phyloP scores from a whole-genome alignment of 2,797 vertebrate genomes.

The Micromesistius poutassou region DNA sequence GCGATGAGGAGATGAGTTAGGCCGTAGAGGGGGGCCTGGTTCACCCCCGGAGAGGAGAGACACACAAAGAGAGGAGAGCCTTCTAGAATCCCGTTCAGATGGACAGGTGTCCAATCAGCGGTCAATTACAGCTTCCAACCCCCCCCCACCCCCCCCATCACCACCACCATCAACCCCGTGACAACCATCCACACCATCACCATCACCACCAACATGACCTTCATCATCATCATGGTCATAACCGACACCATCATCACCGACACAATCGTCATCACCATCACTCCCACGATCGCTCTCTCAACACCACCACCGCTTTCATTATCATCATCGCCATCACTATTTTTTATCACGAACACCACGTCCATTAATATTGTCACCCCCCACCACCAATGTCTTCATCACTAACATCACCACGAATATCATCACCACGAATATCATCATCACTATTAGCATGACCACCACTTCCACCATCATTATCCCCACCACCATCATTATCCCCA shows the following conservation, averaged over 20 bases:
- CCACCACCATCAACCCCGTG: background rate
- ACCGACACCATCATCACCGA: no score
- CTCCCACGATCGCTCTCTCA: background rate
- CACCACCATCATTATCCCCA: background rate
- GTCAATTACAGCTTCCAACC: background rate
- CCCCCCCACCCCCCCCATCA: no score
- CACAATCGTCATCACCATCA: background rate
- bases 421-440: background rate
- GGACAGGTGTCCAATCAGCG: background rate
- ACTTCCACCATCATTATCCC: background rate
- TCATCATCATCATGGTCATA: background rate
- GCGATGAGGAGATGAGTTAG: no score
- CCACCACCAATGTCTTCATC: background rate
- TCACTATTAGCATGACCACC: background rate
- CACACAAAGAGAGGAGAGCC: no score
- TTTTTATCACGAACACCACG: background rate
- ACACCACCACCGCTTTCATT: background rate
- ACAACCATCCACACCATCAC: background rate
- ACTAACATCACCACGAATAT: background rate
- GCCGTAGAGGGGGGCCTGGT: no score
- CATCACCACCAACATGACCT: background rate
- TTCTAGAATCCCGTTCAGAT: no score
- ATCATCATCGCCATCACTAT: background rate
- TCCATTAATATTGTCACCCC: background rate
- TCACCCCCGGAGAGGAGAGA: no score